phyloP scores from a whole-genome alignment of 1,140 invertebrate species.

The Diorhabda sublineata region DNA sequence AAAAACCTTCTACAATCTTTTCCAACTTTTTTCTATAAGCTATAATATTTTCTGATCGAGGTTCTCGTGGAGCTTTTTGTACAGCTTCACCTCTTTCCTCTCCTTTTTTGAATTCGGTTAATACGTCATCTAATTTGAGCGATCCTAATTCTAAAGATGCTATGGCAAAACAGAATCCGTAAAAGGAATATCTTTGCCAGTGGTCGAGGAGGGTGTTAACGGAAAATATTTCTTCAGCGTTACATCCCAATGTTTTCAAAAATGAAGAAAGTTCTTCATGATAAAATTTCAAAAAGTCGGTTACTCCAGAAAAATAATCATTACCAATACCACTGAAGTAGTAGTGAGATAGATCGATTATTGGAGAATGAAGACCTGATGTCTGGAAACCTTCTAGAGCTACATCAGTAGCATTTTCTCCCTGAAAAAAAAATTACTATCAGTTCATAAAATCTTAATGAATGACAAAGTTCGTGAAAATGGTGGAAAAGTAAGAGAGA shows the following conservation, averaged over 20 bases:
- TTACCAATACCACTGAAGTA: not conserved
- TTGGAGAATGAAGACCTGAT: not conserved
- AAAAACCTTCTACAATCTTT: not conserved
- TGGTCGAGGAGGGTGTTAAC: not conserved
- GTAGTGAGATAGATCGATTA: not conserved
- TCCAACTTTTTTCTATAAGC: not conserved
- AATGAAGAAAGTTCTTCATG: not conserved
- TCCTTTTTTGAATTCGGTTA: not conserved
- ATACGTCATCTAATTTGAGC: not conserved
- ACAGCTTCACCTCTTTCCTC: not conserved
- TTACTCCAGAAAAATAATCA: not conserved
- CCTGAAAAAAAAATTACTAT: not conserved
- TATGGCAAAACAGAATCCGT: not conserved
- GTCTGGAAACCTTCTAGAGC: not conserved
- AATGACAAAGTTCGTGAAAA: no score
- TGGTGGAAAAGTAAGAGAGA: no score
- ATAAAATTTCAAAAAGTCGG: not conserved
- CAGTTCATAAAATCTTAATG: no score
- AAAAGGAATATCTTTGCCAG: not conserved
- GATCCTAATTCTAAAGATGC: not conserved
- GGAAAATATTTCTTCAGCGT: not conserved
- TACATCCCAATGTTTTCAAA: not conserved
- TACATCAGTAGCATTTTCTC: not conserved
- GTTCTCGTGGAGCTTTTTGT: not conserved
- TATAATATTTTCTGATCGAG: not conserved